These are phyloP conservation scores for Mola mola DNA, from an alignment of 2,113 vertebrate genomes.

Conservation along the genomic window DNA sequence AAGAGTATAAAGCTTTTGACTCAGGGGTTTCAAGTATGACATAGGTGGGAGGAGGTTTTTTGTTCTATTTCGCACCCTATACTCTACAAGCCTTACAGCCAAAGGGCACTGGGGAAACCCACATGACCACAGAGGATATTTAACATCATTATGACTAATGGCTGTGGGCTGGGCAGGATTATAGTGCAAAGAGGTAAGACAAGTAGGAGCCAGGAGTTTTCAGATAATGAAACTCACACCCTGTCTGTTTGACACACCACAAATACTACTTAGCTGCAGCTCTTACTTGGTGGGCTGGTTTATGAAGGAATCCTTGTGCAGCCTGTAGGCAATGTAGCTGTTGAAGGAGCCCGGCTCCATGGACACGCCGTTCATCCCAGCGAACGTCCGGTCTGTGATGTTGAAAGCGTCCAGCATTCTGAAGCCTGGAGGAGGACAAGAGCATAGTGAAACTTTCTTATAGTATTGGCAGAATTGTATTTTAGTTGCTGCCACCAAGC, in stretches of 20 bases:
- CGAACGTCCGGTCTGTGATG: slow-evolving; percentile 92
- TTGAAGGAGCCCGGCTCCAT: slow-evolving; percentile 96
- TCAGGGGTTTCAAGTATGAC: slow-evolving; percentile 14
- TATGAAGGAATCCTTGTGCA: slow-evolving; percentile 94
- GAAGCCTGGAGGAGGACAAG: slow-evolving; percentile 84
- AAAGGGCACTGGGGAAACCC: slow-evolving; percentile 36
- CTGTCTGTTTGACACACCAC: slow-evolving; percentile 11
- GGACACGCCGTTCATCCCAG: slow-evolving; percentile 91
- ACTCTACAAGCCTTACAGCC: slow-evolving; percentile 35
- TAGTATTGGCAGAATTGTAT: too few relatives aligned
- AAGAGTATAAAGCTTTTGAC: slow-evolving; percentile 40
- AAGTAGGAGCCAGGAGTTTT: slow-evolving; percentile 29
- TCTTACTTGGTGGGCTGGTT: slow-evolving; percentile 92
- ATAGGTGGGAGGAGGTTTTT: slow-evolving; percentile 30
- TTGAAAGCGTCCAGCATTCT: slow-evolving; percentile 98
- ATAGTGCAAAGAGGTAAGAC: slow-evolving; percentile 32
- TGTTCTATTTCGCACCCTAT: slow-evolving; percentile 34
- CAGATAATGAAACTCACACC: slow-evolving; percentile 15
- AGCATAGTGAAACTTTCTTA: too few relatives aligned
- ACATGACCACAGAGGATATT: slow-evolving; percentile 21
- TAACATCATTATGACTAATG: slow-evolving; percentile 64
- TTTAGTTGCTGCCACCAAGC: slow-evolving; percentile 6
- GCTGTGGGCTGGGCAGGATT: slow-evolving; percentile 40
- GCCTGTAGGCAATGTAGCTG: slow-evolving; percentile 89
- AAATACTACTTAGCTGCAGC: slow-evolving; percentile 2